Evolutionary conservation across 2,888 invertebrate species (phyloP).

Genomic region (Orthosia gothica): DNA sequence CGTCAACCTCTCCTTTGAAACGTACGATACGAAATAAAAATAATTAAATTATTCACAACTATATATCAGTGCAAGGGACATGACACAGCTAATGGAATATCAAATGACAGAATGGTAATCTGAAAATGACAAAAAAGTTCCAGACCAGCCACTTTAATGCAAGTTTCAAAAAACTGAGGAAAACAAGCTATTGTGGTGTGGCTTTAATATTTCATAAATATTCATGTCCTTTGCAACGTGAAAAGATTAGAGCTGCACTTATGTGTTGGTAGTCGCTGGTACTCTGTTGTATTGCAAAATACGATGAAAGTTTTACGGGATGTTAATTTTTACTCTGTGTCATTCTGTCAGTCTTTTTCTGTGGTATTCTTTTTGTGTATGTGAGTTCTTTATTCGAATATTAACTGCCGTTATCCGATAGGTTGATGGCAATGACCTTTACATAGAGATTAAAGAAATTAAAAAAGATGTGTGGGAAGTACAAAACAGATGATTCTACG

Average conservation of each 20-base stretch:
- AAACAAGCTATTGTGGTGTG: conserved; percentile 42
- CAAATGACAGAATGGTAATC: conserved; percentile 19
- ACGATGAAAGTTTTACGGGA: conserved; percentile 23
- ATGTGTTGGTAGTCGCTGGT: conserved; percentile 18
- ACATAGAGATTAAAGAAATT: background rate
- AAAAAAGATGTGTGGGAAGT: background rate
- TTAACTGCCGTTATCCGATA: background rate
- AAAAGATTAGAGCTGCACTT: conserved; percentile 61
- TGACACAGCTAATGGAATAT: conserved; percentile 14
- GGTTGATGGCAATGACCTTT: background rate
- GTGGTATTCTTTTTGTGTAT: background rate
- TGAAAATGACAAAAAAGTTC: conserved; percentile 22
- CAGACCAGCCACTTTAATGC: conserved; percentile 27
- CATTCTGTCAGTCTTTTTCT: background rate
- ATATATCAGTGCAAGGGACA: background rate
- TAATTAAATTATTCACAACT: background rate
- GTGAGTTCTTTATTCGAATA: background rate
- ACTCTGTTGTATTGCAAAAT: conserved; percentile 16
- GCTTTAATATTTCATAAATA: conserved; percentile 62
- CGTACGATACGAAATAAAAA: background rate
- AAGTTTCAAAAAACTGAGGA: conserved; percentile 43
- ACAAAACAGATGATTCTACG: background rate
- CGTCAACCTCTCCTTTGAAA: background rate
- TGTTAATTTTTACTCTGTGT: conserved; percentile 12
- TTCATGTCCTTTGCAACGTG: conserved; percentile 47